These are phyloP conservation scores for Chrysopa pallens DNA, from an alignment of 1,140 invertebrate genomes.

Conservation along the genomic window DNA sequence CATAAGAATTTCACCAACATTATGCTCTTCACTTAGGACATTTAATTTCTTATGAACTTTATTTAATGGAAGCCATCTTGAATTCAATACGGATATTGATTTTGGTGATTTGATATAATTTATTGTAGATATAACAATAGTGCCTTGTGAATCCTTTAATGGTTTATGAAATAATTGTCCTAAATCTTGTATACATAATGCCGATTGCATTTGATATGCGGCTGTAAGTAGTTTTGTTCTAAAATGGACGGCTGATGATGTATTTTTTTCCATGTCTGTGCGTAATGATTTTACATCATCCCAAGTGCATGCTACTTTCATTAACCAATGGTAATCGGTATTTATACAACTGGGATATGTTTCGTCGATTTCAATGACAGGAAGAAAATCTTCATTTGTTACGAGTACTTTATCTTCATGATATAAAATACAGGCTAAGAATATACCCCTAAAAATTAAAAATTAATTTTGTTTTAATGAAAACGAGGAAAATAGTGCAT, in stretches of 20 bases:
- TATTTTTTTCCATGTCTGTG: conserved; percentile 84
- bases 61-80: conserved; percentile 71
- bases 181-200: conserved; percentile 76
- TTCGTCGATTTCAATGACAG: conserved; percentile 92
- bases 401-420: conserved; percentile 89
- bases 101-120: conserved; percentile 72
- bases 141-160: conserved; percentile 70
- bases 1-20: conserved; percentile 64
- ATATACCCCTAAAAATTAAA: conserved; percentile 54
- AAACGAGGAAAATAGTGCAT: no score
- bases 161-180: conserved; percentile 86
- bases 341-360: conserved; percentile 80
- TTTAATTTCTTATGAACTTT: conserved; percentile 38
- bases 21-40: conserved; percentile 45
- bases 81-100: conserved; percentile 64
- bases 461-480: no score
- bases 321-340: conserved; percentile 91
- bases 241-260: conserved; percentile 77
- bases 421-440: conserved; percentile 80
- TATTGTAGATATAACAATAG: conserved; percentile 75
- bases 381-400: conserved; percentile 90
- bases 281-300: conserved; percentile 80
- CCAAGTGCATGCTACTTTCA: conserved; percentile 94
- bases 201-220: conserved; percentile 79
- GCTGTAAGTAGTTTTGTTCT: conserved; percentile 81